Conservation (phyloP, 2,797 vertebrate genomes). For the Lepilemur ruficaudatus region DNA sequence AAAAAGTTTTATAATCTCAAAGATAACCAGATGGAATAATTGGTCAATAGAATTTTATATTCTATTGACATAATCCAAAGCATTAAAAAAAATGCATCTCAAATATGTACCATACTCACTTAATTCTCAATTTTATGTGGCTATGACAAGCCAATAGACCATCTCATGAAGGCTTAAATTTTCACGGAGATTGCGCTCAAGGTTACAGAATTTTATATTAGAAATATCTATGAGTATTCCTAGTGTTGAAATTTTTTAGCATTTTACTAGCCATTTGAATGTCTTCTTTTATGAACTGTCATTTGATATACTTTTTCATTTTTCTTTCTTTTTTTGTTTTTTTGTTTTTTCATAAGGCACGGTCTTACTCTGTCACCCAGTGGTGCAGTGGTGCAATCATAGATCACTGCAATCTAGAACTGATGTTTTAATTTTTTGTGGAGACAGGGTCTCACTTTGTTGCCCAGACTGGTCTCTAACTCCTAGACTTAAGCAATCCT, state of each 20-base stretch:
- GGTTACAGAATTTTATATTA: neutral
- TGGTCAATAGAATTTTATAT: neutral
- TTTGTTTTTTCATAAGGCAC: too few species aligned
- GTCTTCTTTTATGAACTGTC: neutral
- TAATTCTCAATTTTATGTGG: neutral
- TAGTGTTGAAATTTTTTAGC: neutral
- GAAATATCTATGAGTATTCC: neutral
- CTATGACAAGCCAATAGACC: neutral
- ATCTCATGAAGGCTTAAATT: constrained; percentile 20
- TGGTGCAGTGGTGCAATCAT: too few species aligned
- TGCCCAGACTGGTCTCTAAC: too few species aligned
- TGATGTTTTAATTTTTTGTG: too few species aligned
- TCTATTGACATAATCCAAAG: neutral
- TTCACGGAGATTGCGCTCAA: neutral
- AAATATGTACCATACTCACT: neutral
- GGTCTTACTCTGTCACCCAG: too few species aligned
- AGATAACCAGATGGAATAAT: neutral
- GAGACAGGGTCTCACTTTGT: too few species aligned
- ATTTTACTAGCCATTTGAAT: neutral
- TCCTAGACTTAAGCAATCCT: too few species aligned
- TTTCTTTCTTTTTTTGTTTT: neutral
- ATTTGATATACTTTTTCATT: neutral
- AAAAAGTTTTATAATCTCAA: constrained; percentile 19
- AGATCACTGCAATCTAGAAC: too few species aligned
- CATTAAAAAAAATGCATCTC: neutral